Percentiles rank a stretch among this genome's conserved stretches.
These are phyloP conservation scores for Thaumatotibia leucotreta DNA, from an alignment of 1,140 invertebrate species.

Conservation along the genomic window DNA sequence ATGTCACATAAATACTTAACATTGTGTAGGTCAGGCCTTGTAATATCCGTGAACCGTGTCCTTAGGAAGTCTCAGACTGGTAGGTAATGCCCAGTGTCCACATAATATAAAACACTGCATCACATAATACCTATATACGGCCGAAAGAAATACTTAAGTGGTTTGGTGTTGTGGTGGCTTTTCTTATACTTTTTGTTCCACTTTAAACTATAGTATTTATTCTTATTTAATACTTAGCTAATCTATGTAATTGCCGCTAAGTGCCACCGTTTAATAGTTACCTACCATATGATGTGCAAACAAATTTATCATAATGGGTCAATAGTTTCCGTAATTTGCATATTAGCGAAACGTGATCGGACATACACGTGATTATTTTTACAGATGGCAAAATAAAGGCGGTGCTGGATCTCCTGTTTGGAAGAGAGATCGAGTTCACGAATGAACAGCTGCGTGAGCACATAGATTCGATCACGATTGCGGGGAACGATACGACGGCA, in stretches of 20 bases:
- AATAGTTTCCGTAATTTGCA: neutral
- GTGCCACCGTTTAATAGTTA: neutral
- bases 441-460: conserved; percentile 82
- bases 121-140: too few species aligned
- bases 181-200: too few species aligned
- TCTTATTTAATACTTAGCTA: neutral
- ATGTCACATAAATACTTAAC: too few species aligned
- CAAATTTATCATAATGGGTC: neutral
- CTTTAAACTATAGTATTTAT: neutral
- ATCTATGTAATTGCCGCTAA: neutral
- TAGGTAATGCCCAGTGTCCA: too few species aligned
- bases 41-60: too few species aligned
- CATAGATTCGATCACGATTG: conserved; percentile 86
- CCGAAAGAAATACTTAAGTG: too few species aligned
- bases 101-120: too few species aligned
- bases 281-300: neutral
- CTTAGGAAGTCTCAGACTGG: too few species aligned
- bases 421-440: conserved; percentile 24
- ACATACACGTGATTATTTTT: neutral
- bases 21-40: too few species aligned
- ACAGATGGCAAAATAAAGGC: conserved; percentile 14
- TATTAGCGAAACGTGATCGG: neutral
- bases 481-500: conserved; percentile 87
- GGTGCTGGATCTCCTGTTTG: conserved; percentile 19
- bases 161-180: too few species aligned